Conservation (phyloP, 1,140 invertebrate species). For the Euwallacea fornicatus region DNA sequence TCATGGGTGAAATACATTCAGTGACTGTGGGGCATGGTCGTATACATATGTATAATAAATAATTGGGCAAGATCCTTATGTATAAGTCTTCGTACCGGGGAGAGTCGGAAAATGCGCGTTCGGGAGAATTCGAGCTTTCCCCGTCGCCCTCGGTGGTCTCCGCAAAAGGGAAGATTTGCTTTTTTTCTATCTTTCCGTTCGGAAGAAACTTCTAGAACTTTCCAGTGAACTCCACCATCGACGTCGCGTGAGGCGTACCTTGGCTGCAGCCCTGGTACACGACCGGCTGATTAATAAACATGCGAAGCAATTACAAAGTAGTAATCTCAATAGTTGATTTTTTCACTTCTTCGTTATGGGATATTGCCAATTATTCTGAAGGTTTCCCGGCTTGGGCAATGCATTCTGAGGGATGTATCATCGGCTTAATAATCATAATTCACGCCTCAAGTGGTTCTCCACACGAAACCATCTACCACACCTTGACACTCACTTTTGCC, state of each 20-base stretch:
- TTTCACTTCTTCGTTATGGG: conserved; percentile 8
- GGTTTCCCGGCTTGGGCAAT: conserved; percentile 9
- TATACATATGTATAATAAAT: conserved; percentile 1
- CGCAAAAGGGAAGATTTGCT: no score
- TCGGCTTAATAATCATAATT: background rate
- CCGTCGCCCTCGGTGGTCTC: no score
- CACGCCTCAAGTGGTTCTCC: no score
- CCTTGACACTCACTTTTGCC: no score
- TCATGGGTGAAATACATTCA: background rate
- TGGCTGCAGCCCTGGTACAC: background rate
- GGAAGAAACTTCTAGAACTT: background rate
- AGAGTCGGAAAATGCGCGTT: no score
- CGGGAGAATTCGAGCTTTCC: no score
- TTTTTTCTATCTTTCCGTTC: no score
- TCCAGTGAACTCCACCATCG: background rate
- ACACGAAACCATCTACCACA: no score
- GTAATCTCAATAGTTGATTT: conserved; percentile 7
- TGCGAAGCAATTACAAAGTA: conserved; percentile 3
- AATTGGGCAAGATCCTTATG: background rate
- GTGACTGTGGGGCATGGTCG: background rate
- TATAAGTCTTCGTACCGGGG: no score
- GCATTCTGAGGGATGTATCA: conserved; percentile 3
- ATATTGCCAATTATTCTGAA: conserved; percentile 9
- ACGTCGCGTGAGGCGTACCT: no score
- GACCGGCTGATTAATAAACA: background rate